phyloP scores from a whole-genome alignment of 2,888 invertebrate genomes.

The Drepanosiphum platanoidis region DNA sequence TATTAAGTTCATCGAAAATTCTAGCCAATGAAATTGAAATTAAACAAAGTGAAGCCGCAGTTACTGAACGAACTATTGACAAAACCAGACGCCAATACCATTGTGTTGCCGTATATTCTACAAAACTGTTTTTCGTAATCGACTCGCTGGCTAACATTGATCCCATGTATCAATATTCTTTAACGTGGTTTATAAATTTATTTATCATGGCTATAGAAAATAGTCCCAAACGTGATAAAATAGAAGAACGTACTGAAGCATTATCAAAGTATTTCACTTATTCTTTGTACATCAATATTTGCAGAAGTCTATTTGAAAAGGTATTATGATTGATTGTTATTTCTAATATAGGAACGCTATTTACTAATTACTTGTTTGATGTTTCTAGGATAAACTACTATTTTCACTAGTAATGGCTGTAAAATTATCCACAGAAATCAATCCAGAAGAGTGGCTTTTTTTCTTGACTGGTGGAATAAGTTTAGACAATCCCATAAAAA shows the following conservation, averaged over 20 bases:
- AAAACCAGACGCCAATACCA: conserved; percentile 84
- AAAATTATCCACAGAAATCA: conserved; percentile 68
- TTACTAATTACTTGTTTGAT: not conserved
- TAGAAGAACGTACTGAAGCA: conserved; percentile 74
- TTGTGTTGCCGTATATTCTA: conserved; percentile 90
- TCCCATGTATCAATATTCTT: conserved; percentile 89
- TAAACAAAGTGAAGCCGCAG: conserved; percentile 88
- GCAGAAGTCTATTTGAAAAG: conserved; percentile 78
- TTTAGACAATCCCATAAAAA: conserved; percentile 78
- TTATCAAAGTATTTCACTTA: conserved; percentile 69
- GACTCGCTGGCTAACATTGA: conserved; percentile 77
- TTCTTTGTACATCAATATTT: conserved; percentile 82
- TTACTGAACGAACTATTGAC: conserved; percentile 91
- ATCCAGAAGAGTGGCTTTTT: conserved; percentile 82
- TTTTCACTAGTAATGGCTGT: conserved; percentile 74
- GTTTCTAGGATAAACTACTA: conserved; percentile 75
- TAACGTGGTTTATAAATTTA: conserved; percentile 86
- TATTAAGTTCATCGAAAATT: conserved; percentile 88
- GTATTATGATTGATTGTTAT: conserved; percentile 13
- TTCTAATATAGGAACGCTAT: not conserved
- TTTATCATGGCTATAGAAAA: conserved; percentile 82
- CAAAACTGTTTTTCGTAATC: conserved; percentile 90
- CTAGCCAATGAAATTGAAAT: conserved; percentile 90
- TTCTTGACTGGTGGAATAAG: conserved; percentile 87
- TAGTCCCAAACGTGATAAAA: conserved; percentile 77